phyloP scores from a whole-genome alignment of 2,113 vertebrate genomes.

The Oryzias woworae region DNA sequence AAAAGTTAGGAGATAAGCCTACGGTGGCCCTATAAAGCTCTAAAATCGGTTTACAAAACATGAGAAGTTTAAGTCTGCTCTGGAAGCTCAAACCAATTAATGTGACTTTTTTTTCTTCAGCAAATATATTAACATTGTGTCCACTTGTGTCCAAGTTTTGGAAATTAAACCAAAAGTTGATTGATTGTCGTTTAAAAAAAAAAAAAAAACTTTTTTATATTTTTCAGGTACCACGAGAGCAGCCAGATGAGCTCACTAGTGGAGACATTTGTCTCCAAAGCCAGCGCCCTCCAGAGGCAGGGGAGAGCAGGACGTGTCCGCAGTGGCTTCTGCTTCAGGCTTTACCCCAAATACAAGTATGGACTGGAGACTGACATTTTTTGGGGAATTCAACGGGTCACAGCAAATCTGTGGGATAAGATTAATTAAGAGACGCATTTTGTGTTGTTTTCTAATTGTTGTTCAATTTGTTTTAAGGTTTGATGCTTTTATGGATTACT shows the following conservation, averaged over 20 bases:
- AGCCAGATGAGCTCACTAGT: constrained; percentile 98
- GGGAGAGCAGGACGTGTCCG: constrained; percentile 92
- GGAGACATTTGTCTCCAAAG: constrained; percentile 96
- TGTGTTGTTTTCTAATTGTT: not conserved
- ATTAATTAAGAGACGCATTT: too few species aligned
- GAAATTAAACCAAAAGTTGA: not conserved
- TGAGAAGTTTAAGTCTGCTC: too few species aligned
- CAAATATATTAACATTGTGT: too few species aligned
- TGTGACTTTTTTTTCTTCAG: too few species aligned
- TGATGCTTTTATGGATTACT: constrained; percentile 91
- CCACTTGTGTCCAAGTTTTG: too few species aligned
- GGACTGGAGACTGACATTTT: not conserved
- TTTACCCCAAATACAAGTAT: constrained; percentile 83
- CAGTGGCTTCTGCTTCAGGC: constrained; percentile 92
- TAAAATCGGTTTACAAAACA: too few species aligned
- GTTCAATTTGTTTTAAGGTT: constrained; percentile 76
- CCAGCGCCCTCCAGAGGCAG: constrained; percentile 95
- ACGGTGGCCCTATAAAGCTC: too few species aligned
- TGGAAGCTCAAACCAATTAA: too few species aligned
- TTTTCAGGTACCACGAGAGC: constrained; percentile 90
- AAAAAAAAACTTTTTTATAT: not conserved
- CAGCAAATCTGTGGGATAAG: too few species aligned
- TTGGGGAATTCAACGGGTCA: too few species aligned
- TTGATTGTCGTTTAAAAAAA: not conserved
- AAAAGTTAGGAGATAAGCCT: too few species aligned